Base-by-base conservation (phyloP, 2,888 invertebrate species). In the Helicoverpa assulta region DNA sequence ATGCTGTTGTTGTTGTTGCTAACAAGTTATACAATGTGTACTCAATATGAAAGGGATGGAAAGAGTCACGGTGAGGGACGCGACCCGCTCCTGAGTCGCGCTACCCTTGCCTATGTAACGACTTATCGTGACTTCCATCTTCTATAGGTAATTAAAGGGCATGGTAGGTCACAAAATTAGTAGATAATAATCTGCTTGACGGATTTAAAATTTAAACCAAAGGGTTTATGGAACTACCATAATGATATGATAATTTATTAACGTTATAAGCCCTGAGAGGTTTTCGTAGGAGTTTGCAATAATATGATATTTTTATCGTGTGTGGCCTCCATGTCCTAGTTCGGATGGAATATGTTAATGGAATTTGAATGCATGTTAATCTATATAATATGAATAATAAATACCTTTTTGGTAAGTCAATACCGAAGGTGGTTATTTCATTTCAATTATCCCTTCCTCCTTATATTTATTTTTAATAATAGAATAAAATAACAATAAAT, bases 1-100 rank as follows among this genome's bases (percentile, higher is more conserved):
- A 94, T 77, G 95, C 95, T 95, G 95, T 95, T 95, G 95, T 95
- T 95, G 95, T 95, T 95, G 95, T 94, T 95, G 94, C 95, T 95
- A 92, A 88, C 92, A 89, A 94, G 92, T 94, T 95, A 93, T 93
- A 94, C 91, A 93, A 91, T 92, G 90, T 94, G 89, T 93, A 93
- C 86, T 91, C 92, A 85, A 82, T 89, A 90, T 86, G 89, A 85
- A 90, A 89, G 84, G 83, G 89, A 88, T 85, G 87, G 87, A 87
- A 86, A 83, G 60, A 75, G 75, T 76, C 67, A 68, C 78, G 78
- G 64, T 76, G 74, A 78, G 55, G 70, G 78, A 80, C 60, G 73
- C 71, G 73, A 76, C 73, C 73, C 67, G 67, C 57, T 74, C 79
- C 81, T 64, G 75, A 69, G 65, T 77, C 67, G 67, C 69, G 70